Evolutionary conservation across 2,888 invertebrate species (phyloP), one percentile per base, ranked within the genome.

Genomic region (Dynastes grantii): DNA sequence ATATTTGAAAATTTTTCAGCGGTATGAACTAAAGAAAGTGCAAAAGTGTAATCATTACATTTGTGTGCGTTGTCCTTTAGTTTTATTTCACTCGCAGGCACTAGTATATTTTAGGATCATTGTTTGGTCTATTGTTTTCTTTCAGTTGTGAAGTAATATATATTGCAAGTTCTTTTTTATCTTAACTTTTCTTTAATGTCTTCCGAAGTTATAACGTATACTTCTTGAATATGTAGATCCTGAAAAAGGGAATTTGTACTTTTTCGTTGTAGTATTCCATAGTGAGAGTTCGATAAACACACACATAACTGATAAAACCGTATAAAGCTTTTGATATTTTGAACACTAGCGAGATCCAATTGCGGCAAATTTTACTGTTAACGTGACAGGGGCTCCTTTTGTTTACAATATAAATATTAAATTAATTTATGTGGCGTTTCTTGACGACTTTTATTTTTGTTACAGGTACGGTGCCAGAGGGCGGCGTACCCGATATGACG

Each of bases 401-500:
- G 29, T 63, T 9, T 9, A 29, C 9, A 63, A 8, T 13, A 29
- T 9, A 29, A 27, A 32, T 63, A 27, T 9, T 11, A 22, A 63
- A 27, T 9, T 11, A 22, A 63, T 27, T 63, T 29, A 13, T 1
- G 27, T 27, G 29, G 29, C 32, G 32, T 29, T 63, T 27, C 1
- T 32, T 8, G 9, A 63, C 9, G 13, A 29, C 32, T 67, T 51
- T 40, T 16, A 22, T 63, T 32, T 77, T 71, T 77, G 65, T 79
- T 79, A 11, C 76, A 80, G 80, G 65, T 65, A 78, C 80, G 58
- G 80, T 90, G 86, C 91, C 91, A 79, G 93, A 94, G 87, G 92
- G 93, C 88, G 97, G 97, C 83, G 95, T 96, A 86, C 94, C 95
- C 86, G 97, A 97, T 90, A 96, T 97, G 97, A 97, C 96, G 80